Base-by-base conservation (phyloP, 2,888 invertebrate species). In the Cecidostiba fungosa region DNA sequence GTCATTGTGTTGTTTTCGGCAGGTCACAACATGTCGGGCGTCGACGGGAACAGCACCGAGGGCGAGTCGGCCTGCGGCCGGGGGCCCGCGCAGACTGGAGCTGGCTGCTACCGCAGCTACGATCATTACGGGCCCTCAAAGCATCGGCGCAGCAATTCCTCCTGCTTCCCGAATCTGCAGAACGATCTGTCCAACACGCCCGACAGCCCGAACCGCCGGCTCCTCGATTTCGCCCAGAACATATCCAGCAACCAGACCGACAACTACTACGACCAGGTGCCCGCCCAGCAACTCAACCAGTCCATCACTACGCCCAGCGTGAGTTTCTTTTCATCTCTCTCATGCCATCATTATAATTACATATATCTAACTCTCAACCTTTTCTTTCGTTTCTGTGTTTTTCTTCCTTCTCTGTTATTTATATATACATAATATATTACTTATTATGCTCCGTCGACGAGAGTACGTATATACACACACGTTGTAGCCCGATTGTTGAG, bases 21-120 rank as follows among this genome's bases (percentile, higher is more conserved):
- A 97, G 98, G 97, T 95, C 97, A 98, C 96, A 97, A 97, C 95
- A 95, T 97, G 95, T 97, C 97, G 94, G 97, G 97, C 94, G 96
- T 95, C 93, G 97, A 97, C 94, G 97, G 96, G 91, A 97, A 96
- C 95, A 97, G 97, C 94, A 95, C 97, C 91, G 97, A 96, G 91
- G 96, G 95, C 90, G 96, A 95, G 89, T 95, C 95, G 86, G 94
- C 94, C 80, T 94, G 94, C 86, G 94, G 94, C 87, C 94, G 95
- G 83, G 97, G 96, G 93, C 95, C 95, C 87, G 95, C 96, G 89
- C 96, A 96, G 92, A 96, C 96, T 89, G 96, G 95, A 88, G 95
- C 96, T 88, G 96, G 96, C 91, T 97, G 96, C 94, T 97, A 96
- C 94, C 96, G 96, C 92, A 96, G 96, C 94, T 97, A 96, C 94